Evolutionary conservation across 2,888 invertebrate genomes (phyloP).

Genomic region (Nomada ruficornis): DNA sequence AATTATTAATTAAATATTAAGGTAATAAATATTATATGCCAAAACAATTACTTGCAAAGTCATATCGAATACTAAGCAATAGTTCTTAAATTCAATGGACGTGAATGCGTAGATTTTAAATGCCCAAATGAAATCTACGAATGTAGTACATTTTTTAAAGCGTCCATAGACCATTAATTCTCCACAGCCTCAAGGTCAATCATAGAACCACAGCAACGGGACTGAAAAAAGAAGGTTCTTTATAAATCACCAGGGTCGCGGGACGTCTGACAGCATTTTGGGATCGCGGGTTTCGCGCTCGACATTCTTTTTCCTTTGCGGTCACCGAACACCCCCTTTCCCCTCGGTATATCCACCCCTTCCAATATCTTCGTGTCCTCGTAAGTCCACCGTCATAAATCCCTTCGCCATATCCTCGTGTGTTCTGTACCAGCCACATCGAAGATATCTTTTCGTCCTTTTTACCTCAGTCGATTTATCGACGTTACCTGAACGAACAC

Average conservation of each 20-base stretch:
- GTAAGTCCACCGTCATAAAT: constrained; percentile 75
- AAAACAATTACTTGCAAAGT: too few relatives aligned
- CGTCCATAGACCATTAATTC: constrained; percentile 29
- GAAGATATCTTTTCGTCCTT: constrained; percentile 68
- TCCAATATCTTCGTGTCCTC: constrained; percentile 25
- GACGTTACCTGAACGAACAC: constrained; percentile 70
- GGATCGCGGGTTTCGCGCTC: constrained; percentile 35
- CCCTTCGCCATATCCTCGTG: constrained; percentile 55
- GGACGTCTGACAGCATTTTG: constrained; percentile 43
- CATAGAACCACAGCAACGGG: constrained; percentile 18
- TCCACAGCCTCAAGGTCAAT: constrained; percentile 49
- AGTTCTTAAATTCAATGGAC: too few relatives aligned
- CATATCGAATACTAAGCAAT: too few relatives aligned
- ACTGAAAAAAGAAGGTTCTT: constrained; percentile 24
- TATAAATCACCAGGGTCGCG: constrained; percentile 46
- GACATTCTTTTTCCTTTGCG: constrained; percentile 48
- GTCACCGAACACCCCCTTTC: constrained; percentile 25
- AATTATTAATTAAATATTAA: too few relatives aligned
- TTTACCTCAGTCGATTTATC: constrained; percentile 76
- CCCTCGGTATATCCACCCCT: constrained; percentile 34
- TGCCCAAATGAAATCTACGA: too few relatives aligned
- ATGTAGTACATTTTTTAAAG: not conserved
- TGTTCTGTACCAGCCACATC: constrained; percentile 59
- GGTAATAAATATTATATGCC: too few relatives aligned
- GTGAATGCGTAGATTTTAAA: too few relatives aligned